Evolutionary conservation across 1,140 invertebrate genomes (phyloP), one percentile per base, ranked within the genome.

Genomic region (Zaprionus kolodkinae): DNA sequence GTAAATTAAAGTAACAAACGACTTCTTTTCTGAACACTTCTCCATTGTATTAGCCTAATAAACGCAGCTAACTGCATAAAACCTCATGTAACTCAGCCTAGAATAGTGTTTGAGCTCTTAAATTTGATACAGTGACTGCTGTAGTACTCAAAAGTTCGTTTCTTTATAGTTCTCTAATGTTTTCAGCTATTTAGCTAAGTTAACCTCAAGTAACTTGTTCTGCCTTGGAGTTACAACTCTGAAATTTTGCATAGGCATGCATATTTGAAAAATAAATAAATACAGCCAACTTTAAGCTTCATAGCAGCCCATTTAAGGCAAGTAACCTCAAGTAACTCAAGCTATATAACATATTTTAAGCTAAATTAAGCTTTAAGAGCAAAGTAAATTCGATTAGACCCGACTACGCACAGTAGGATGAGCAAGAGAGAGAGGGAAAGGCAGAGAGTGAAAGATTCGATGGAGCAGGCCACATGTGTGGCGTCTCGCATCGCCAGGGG

Each of bases 401-500:
- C 17, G 9, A 40, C 38, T 40, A n/a, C 9, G 40, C n/a, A 50
- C 5, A 30, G 61, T 17, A 25, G 21, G 21, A 21, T 21, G 21
- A 21, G 17, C 6, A 17, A 17, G 9, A 30, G 48, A 27, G 27
- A 12, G 48, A 9, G 48, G 11, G 0, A 10, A 2, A 43, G 21
- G 11, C 3, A 0, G 13, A n/a, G 15, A 35, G 13, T 17, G 30
- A 36, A 21, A 36, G 36, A 10, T 21, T 15, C n/a, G 36, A 38
- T 13, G 48, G n/a, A 43, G 33, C 11, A 25, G 48, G 40, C 40
- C 61, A 43, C 36, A 40, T 65, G 27, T 60, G 43, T 35, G 35
- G 6, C 21, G 54, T 57, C 54, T 79, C 61, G 76, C 76, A 59
- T 65, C 40, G 63, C 52, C 57, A 65, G 68, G 71, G 66, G 72